Conservation (phyloP, 2,888 invertebrate genomes). For the Loripinus fragilis region DNA sequence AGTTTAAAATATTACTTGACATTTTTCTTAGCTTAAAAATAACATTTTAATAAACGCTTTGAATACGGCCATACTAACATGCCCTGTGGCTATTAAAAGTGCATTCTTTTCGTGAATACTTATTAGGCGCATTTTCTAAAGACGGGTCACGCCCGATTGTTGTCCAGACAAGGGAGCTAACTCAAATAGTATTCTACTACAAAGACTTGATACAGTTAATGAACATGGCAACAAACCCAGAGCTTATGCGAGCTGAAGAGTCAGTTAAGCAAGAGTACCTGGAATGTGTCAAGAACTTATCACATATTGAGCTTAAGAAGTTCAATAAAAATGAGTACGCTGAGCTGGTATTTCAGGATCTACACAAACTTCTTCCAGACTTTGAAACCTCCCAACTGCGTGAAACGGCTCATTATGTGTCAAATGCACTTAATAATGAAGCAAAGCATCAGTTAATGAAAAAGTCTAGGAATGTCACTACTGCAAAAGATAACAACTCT, state of each 20-base stretch:
- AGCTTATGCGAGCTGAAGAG: neutral
- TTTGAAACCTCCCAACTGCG: neutral
- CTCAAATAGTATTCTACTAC: neutral
- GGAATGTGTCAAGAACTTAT: neutral
- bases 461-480: neutral
- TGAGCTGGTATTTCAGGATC: neutral
- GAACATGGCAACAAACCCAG: neutral
- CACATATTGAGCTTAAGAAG: neutral
- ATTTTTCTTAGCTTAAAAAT: no score
- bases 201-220: neutral
- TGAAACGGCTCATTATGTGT: neutral
- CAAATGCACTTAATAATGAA: conserved; percentile 2
- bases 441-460: neutral
- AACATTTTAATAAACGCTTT: neutral
- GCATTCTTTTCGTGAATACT: neutral
- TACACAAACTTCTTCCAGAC: neutral
- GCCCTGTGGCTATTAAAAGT: neutral
- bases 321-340: neutral
- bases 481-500: neutral
- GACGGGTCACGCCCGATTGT: conserved; percentile 1
- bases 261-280: neutral
- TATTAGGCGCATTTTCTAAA: no score
- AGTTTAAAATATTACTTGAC: no score
- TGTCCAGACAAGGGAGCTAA: neutral
- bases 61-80: neutral